Conservation (phyloP, 2,113 vertebrate genomes). For the Puffinus mauretanicus region DNA sequence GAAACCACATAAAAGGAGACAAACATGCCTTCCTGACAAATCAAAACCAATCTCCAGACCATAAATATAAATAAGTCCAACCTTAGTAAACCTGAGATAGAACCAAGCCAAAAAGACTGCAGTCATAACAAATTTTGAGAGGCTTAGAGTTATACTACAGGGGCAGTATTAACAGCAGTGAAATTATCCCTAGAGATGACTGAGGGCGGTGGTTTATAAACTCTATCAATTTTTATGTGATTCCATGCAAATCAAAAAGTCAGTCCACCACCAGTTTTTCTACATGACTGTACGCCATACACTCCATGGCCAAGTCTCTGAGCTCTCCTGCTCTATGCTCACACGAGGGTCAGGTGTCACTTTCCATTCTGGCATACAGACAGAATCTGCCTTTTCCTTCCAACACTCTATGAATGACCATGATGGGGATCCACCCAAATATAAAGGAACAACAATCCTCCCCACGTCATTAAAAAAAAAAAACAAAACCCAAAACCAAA, state of each 20-base stretch:
- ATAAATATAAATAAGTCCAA: background rate
- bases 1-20: background rate
- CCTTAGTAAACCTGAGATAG: background rate
- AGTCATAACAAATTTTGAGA: background rate
- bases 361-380: background rate
- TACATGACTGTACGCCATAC: rapidly evolving
- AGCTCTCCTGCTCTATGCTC: rapidly evolving
- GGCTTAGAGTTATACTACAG: background rate
- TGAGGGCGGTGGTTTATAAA: background rate
- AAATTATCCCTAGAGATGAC: background rate
- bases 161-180: background rate
- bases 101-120: background rate
- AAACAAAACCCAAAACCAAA: background rate
- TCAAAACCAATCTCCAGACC: background rate
- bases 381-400: background rate
- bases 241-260: background rate
- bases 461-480: background rate
- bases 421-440: background rate
- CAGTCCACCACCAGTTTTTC: background rate
- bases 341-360: rapidly evolving
- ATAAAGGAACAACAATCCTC: background rate
- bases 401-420: background rate
- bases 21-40: background rate
- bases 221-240: rapidly evolving
- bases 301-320: rapidly evolving